A percentile compares a stretch with the other conserved stretches of the same genome.
Evolutionary conservation across 2,113 vertebrate genomes (phyloP).

Genomic region (Telmatochromis bifrenatus): DNA sequence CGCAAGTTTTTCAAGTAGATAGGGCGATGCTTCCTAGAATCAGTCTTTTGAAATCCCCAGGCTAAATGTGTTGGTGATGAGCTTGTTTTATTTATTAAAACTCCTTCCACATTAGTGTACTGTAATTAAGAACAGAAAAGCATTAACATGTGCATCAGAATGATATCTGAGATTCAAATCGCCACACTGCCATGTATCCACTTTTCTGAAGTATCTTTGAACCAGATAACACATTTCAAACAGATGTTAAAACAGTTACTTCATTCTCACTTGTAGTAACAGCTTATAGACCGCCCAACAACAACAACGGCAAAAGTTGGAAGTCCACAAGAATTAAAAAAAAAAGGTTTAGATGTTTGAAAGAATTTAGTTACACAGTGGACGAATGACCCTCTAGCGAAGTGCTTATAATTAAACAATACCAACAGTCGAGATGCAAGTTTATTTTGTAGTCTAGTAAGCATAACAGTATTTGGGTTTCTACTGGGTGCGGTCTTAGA

Average conservation of each 20-base stretch:
- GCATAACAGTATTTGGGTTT: neutral
- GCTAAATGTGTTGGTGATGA: neutral
- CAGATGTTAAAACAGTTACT: neutral
- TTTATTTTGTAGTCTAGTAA: neutral
- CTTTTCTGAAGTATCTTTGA: neutral
- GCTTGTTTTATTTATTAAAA: neutral
- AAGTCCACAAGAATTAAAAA: neutral
- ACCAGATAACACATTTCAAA: neutral
- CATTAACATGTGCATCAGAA: neutral
- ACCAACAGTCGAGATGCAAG: neutral
- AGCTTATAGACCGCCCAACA: neutral
- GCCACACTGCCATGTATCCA: neutral
- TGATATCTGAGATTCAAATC: neutral
- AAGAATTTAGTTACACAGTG: neutral
- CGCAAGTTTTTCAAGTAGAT: neutral
- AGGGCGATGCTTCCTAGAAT: neutral
- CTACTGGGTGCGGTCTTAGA: slow-evolving; percentile 27
- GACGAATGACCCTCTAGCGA: neutral
- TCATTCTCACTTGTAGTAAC: neutral
- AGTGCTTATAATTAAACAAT: neutral
- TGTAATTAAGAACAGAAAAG: neutral
- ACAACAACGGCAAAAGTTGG: neutral
- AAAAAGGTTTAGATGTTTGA: neutral
- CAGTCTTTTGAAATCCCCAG: neutral
- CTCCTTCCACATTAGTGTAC: neutral